These are phyloP conservation scores for Lepidotrigona ventralis DNA, from an alignment of 1,140 invertebrate genomes.

Conservation along the genomic window DNA sequence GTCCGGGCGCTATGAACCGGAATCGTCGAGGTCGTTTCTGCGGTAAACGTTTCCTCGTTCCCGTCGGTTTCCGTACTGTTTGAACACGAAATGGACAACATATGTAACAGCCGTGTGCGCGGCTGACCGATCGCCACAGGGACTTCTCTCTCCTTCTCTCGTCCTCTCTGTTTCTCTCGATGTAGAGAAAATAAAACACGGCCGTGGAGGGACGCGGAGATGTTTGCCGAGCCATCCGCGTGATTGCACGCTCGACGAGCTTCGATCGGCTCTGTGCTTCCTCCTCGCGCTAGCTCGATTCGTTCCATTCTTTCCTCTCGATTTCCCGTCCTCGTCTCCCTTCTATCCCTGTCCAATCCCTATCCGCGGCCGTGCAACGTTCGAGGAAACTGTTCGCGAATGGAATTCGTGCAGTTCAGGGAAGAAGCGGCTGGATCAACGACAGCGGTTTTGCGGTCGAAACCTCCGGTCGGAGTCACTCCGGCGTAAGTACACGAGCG, in stretches of 20 bases:
- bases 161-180: neutral
- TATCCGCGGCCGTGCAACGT: conserved; percentile 2
- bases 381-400: conserved; percentile 37
- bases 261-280: conserved; percentile 50
- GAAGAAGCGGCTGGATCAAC: conserved; percentile 22
- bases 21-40: neutral
- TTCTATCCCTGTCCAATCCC: too few relatives aligned
- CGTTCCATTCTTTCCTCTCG: conserved; percentile 34
- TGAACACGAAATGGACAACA: conserved; percentile 75
- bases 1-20: neutral
- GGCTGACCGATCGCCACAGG: conserved; percentile 65
- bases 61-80: conserved; percentile 62
- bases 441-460: conserved; percentile 31
- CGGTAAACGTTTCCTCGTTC: conserved; percentile 35
- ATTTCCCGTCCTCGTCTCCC: conserved; percentile 18
- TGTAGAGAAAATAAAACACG: conserved; percentile 44
- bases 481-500: too few relatives aligned
- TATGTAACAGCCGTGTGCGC: conserved; percentile 70
- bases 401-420: conserved; percentile 29
- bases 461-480: neutral
- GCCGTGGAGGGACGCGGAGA: conserved; percentile 40
- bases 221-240: conserved; percentile 67
- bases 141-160: conserved; percentile 11
- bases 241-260: conserved; percentile 60
- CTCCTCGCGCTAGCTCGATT: conserved; percentile 27